phyloP scores from a whole-genome alignment of 1,140 invertebrate genomes.

The Mamestra configurata region DNA sequence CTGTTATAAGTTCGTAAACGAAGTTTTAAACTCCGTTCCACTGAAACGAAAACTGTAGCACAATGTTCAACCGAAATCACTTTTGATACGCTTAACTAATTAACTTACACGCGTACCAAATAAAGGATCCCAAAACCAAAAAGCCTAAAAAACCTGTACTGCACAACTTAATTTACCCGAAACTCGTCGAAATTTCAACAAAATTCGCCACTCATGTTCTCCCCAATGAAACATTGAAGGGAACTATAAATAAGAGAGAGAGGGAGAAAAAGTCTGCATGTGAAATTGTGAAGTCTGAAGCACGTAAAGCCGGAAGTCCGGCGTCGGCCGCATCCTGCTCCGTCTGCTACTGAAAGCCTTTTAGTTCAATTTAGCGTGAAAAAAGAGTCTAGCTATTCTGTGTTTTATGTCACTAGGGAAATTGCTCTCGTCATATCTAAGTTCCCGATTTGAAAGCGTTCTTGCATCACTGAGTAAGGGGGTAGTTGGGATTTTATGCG shows the following conservation, averaged over 20 bases:
- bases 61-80: background rate
- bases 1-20: no score
- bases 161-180: constrained; percentile 11
- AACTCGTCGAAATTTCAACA: background rate
- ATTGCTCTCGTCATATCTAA: constrained; percentile 56
- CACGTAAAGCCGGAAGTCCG: constrained; percentile 74
- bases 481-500: constrained; percentile 39
- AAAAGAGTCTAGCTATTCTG: constrained; percentile 67
- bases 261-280: constrained; percentile 64
- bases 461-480: constrained; percentile 36
- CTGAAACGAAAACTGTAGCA: background rate
- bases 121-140: background rate
- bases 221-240: constrained; percentile 54
- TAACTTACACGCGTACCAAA: background rate
- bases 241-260: constrained; percentile 64
- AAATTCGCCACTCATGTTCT: constrained; percentile 43
- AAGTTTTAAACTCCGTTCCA: background rate
- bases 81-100: background rate
- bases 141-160: background rate
- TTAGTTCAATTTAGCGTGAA: constrained; percentile 84
- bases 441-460: constrained; percentile 43
- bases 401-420: constrained; percentile 68
- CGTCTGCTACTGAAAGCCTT: constrained; percentile 80
- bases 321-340: constrained; percentile 68
- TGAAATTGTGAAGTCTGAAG: constrained; percentile 67